phyloP scores from a whole-genome alignment of 30 jellyfish, hydroid and myxozoan species.

The Turritopsis dohrnii region DNA sequence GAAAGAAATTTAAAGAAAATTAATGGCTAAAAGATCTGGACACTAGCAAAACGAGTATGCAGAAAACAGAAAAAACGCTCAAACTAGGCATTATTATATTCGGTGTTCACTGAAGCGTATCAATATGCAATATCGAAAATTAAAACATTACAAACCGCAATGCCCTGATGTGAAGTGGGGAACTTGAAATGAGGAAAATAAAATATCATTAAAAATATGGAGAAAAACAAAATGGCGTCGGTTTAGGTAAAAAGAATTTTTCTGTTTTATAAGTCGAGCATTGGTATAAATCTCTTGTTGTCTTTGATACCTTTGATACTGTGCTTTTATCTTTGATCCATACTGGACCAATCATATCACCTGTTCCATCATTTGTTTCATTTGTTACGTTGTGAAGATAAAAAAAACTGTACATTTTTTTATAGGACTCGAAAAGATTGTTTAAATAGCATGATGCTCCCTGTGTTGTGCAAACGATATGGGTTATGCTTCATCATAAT shows the following conservation, averaged over 20 bases:
- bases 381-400: no score
- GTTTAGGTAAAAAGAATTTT: not conserved
- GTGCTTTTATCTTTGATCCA: not conserved
- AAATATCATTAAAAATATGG: not conserved
- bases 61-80: conserved; percentile 2
- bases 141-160: not conserved
- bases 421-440: not conserved
- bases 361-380: not conserved
- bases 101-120: conserved; percentile 8
- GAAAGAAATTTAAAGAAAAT: no score
- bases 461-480: not conserved
- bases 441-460: not conserved
- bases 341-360: no score
- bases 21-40: not conserved
- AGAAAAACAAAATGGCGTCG: not conserved
- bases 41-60: not conserved
- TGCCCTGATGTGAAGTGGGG: no score
- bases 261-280: no score
- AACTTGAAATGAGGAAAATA: not conserved
- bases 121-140: not conserved
- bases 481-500: not conserved
- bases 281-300: no score
- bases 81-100: conserved; percentile 9
- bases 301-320: not conserved
- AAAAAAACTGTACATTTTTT: no score